Conservation (phyloP, 2,888 invertebrate species). For the Oscheius sp. region DNA sequence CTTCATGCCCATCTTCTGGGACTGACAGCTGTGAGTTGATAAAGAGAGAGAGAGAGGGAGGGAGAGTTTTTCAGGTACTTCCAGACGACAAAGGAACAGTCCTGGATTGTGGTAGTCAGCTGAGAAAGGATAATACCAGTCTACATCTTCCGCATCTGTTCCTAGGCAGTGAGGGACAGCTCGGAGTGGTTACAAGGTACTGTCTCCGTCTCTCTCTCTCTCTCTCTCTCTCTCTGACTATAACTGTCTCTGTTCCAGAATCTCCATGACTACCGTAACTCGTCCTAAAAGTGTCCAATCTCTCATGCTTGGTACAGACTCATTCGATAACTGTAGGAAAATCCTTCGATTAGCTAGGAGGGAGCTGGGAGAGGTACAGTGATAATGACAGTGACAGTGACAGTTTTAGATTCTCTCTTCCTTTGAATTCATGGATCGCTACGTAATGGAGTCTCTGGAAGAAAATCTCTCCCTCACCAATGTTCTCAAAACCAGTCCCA, state of each 20-base stretch:
- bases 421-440: slow-evolving; percentile 90
- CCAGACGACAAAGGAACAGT: slow-evolving; percentile 83
- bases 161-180: slow-evolving; percentile 95
- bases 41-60: background rate
- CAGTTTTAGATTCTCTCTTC: slow-evolving; percentile 83
- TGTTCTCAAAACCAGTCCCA: slow-evolving; percentile 51
- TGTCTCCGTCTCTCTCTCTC: slow-evolving; percentile 78
- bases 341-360: slow-evolving; percentile 83
- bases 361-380: slow-evolving; percentile 81
- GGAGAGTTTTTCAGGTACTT: slow-evolving; percentile 79
- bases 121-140: slow-evolving; percentile 97
- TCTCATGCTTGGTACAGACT: slow-evolving; percentile 82
- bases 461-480: slow-evolving; percentile 56
- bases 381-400: background rate
- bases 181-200: slow-evolving; percentile 86
- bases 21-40: slow-evolving; percentile 54
- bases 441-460: slow-evolving; percentile 78
- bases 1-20: slow-evolving; percentile 72
- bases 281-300: slow-evolving; percentile 85
- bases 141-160: slow-evolving; percentile 96
- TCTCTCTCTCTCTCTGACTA: background rate
- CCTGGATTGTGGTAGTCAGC: slow-evolving; percentile 85
- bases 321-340: slow-evolving; percentile 84
- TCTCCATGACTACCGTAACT: slow-evolving; percentile 89
- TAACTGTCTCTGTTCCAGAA: slow-evolving; percentile 76